phyloP scores from a whole-genome alignment of 2,797 vertebrate genomes.

The Gila robusta region DNA sequence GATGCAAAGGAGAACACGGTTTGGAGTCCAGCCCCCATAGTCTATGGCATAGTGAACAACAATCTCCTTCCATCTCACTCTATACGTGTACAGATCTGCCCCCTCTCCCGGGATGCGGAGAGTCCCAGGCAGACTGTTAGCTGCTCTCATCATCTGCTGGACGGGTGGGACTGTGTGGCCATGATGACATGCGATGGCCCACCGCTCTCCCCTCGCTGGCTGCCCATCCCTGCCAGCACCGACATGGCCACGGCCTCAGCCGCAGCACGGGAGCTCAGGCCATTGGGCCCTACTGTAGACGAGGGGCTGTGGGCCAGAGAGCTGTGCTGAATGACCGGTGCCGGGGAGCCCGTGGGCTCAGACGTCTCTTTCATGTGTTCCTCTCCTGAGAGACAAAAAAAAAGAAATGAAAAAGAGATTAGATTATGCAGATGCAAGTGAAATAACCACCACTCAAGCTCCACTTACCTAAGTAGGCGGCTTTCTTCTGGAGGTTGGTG shows the following conservation, averaged over 20 bases:
- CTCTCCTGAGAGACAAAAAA: slow-evolving; percentile 67
- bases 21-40: slow-evolving; percentile 85
- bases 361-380: slow-evolving; percentile 92
- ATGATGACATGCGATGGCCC: slow-evolving; percentile 91
- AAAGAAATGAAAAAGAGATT: background rate
- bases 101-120: slow-evolving; percentile 53
- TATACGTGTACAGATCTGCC: slow-evolving; percentile 48
- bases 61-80: slow-evolving; percentile 73
- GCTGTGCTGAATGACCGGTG: slow-evolving; percentile 94
- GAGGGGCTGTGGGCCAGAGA: slow-evolving; percentile 83
- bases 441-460: background rate
- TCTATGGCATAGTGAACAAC: slow-evolving; percentile 84
- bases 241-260: slow-evolving; percentile 96
- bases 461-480: slow-evolving; percentile 88
- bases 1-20: slow-evolving; percentile 49
- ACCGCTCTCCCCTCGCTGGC: slow-evolving; percentile 77
- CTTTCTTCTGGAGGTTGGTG: slow-evolving; percentile 95
- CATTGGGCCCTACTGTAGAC: slow-evolving; percentile 80
- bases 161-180: slow-evolving; percentile 94
- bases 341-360: slow-evolving; percentile 90
- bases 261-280: slow-evolving; percentile 88
- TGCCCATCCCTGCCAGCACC: slow-evolving; percentile 95
- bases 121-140: slow-evolving; percentile 62
- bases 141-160: slow-evolving; percentile 93
- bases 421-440: background rate